phyloP scores from a whole-genome alignment of 2,888 invertebrate species.

The Parasteatoda lunata region DNA sequence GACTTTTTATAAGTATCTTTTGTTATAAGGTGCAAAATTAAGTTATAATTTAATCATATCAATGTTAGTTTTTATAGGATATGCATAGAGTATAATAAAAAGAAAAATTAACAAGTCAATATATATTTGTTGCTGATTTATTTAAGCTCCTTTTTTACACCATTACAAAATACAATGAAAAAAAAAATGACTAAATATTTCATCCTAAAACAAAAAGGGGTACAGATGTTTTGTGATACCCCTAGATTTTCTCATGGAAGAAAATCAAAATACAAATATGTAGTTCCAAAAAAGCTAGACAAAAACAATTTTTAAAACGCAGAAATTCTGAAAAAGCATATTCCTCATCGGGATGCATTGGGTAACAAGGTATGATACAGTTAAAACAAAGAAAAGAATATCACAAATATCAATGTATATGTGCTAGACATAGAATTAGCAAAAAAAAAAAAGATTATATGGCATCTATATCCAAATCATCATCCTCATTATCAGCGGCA shows the following conservation, averaged over 20 bases:
- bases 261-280: conserved; percentile 20
- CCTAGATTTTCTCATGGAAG: conserved; percentile 17
- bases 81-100: not conserved
- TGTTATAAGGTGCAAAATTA: too few relatives aligned
- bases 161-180: conserved; percentile 65
- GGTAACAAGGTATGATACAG: conserved; percentile 44
- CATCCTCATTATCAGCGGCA: conserved; percentile 72
- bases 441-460: conserved; percentile 78
- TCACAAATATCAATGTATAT: conserved; percentile 62
- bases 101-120: conserved; percentile 28
- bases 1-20: too few relatives aligned
- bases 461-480: conserved; percentile 93
- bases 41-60: too few relatives aligned
- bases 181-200: conserved; percentile 56
- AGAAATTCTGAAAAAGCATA: conserved; percentile 40
- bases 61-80: too few relatives aligned
- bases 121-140: conserved; percentile 49
- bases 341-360: conserved; percentile 20
- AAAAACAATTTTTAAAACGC: conserved; percentile 53
- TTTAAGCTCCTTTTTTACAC: conserved; percentile 67
- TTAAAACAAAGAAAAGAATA: conserved; percentile 52
- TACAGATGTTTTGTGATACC: conserved; percentile 31
- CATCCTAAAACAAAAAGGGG: conserved; percentile 43
- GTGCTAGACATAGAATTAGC: conserved; percentile 61
- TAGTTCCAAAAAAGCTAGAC: conserved; percentile 41